These are phyloP conservation scores for Sinella curviseta DNA, from an alignment of 1,140 invertebrate genomes.

Conservation along the genomic window DNA sequence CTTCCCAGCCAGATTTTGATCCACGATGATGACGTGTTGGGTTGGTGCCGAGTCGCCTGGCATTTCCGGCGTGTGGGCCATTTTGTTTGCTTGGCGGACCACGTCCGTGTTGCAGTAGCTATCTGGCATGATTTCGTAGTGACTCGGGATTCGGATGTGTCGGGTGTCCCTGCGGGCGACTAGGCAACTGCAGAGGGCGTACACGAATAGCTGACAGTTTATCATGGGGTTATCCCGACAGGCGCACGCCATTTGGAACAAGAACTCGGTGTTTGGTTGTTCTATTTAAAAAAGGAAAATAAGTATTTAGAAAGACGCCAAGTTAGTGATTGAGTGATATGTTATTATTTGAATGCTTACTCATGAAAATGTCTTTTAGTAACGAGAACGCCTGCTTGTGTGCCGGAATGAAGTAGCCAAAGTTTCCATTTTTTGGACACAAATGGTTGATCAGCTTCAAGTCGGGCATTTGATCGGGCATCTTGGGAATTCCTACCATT, in stretches of 20 bases:
- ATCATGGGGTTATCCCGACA: constrained; percentile 43
- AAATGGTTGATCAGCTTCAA: background rate
- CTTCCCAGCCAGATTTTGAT: constrained; percentile 8
- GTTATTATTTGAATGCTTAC: constrained; percentile 32
- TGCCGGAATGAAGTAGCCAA: constrained; percentile 26
- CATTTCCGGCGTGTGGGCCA: constrained; percentile 28
- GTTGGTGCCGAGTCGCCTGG: background rate
- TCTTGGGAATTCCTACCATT: background rate
- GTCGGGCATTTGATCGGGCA: background rate
- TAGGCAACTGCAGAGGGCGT: constrained; percentile 39
- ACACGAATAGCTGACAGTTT: constrained; percentile 46
- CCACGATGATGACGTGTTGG: background rate
- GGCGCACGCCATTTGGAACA: constrained; percentile 31
- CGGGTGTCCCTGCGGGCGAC: constrained; percentile 40
- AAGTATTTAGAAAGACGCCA: background rate
- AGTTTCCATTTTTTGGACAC: constrained; percentile 8
- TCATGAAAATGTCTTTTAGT: constrained; percentile 37
- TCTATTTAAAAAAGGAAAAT: constrained; percentile 1
- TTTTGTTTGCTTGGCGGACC: constrained; percentile 24
- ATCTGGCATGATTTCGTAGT: constrained; percentile 48
- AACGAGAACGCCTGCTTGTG: constrained; percentile 43
- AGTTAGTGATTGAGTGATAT: background rate
- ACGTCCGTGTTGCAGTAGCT: constrained; percentile 36
- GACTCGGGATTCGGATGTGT: constrained; percentile 41
- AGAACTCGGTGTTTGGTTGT: background rate